Base-by-base conservation (phyloP, 2,113 vertebrate species). In the Channa maculata region DNA sequence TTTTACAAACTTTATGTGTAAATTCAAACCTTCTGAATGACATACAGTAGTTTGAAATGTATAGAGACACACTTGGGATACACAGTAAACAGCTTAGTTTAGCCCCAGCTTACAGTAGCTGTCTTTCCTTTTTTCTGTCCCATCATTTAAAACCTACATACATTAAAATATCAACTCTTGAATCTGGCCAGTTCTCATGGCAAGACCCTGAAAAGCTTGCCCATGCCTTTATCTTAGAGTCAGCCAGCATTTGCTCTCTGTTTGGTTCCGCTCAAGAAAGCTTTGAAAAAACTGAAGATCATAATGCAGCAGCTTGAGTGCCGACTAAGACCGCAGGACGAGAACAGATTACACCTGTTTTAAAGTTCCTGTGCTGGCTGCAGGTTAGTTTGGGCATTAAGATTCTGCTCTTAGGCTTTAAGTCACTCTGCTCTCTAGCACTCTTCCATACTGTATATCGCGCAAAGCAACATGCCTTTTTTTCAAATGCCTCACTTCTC, bases 371-470 rank as follows among this genome's bases (percentile, higher is more conserved):
- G 7, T 62, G 53, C 52, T 48, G 49, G 39, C 77, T 74, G 54
- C 65, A n/a, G 65, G 65, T 80, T 61, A 62, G 45, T 65, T 73
- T 24, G 14, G 45, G 34, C 52, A 70, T 84, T 60, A 62, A 68
- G 4, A 70, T 74, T 70, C 64, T 58, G 15, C 46, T 68, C 48
- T 10, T 45, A 6, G 53, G 6, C 48, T 62, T 62, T 65, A 46
- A 44, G 49, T 45, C 58, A 4, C 34, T 57, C 63, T 3, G 50
- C 60, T 66, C 57, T 57, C 15, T 5, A 34, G n/a, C 50, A 46
- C 51, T 50, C 65, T 63, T 67, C 50, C 58, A 49, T 6, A 14
- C 49, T 58, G 43, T 6, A 14, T 10, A 59, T 58, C 54, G 60
- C 67, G 64, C 15, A 45, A 53, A 68, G 45, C 63, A 24, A 6